A percentile compares a stretch with the other conserved stretches of the same genome.
phyloP scores from a whole-genome alignment of 2,888 invertebrate species.

The Melipona beecheii region DNA sequence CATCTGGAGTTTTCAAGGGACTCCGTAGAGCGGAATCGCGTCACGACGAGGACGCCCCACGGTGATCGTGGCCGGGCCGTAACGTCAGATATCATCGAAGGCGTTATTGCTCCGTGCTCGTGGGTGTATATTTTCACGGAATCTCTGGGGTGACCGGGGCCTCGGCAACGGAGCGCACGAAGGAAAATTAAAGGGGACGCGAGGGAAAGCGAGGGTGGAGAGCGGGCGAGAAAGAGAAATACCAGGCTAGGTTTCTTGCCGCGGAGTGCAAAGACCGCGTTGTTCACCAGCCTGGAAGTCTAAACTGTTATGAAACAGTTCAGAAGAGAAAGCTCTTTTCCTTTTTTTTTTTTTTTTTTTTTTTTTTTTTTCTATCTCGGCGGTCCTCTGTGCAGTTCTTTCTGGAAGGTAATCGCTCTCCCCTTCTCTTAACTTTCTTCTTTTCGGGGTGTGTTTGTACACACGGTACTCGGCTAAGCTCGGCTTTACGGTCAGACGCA shows the following conservation, averaged over 20 bases:
- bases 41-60: conserved; percentile 11
- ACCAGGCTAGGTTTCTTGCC: conserved; percentile 50
- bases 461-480: not conserved
- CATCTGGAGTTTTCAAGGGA: conserved; percentile 29
- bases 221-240: conserved; percentile 35
- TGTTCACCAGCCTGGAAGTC: conserved; percentile 61
- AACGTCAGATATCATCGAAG: conserved; percentile 57
- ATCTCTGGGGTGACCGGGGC: conserved; percentile 32
- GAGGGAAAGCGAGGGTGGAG: conserved; percentile 17
- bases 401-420: conserved; percentile 68
- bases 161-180: conserved; percentile 15
- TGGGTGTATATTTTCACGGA: conserved; percentile 44
- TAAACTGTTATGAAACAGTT: conserved; percentile 72
- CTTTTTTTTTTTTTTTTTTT: no score
- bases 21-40: conserved; percentile 6
- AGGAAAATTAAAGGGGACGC: conserved; percentile 54
- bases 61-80: conserved; percentile 25
- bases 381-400: conserved; percentile 56
- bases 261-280: conserved; percentile 61
- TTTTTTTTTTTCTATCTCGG: conserved; percentile 60
- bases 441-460: not conserved
- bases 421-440: conserved; percentile 44
- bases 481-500: conserved; percentile 9
- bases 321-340: conserved; percentile 62
- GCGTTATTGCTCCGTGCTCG: conserved; percentile 54